A percentile compares a stretch with the other conserved stretches of the same genome.
Conservation (phyloP, 1,140 invertebrate species). For the Pemphigus obesinymphae region DNA sequence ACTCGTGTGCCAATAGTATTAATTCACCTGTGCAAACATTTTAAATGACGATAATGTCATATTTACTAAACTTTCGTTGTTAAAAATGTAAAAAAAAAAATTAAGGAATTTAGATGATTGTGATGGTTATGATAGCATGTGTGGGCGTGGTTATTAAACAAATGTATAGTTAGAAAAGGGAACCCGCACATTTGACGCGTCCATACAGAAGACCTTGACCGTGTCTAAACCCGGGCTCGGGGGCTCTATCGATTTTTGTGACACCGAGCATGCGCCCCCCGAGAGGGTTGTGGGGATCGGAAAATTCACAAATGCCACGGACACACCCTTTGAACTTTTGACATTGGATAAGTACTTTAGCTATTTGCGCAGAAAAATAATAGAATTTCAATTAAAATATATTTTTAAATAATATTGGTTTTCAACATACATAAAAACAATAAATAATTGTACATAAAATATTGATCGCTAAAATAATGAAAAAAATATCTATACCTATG, state of each 20-base stretch:
- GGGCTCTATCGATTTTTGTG: conserved; percentile 36
- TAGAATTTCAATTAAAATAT: too few species aligned
- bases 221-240: conserved; percentile 26
- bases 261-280: conserved; percentile 16
- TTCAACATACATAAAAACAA: too few species aligned
- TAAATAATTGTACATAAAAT: too few species aligned
- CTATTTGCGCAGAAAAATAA: too few species aligned
- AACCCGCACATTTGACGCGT: background rate
- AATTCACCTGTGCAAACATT: background rate
- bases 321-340: conserved; percentile 39
- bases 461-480: too few species aligned
- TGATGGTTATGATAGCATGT: background rate
- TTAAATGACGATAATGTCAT: background rate
- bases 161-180: background rate
- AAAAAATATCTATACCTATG: too few species aligned
- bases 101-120: too few species aligned
- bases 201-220: conserved; percentile 34
- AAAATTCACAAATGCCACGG: conserved; percentile 19
- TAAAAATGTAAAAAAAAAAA: background rate
- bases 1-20: background rate
- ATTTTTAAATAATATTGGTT: too few species aligned
- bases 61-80: background rate
- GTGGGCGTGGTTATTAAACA: background rate
- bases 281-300: background rate
- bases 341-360: conserved; percentile 35